Evolutionary conservation across 1,140 invertebrate species (phyloP).

Genomic region (Acromyrmex heyeri): DNA sequence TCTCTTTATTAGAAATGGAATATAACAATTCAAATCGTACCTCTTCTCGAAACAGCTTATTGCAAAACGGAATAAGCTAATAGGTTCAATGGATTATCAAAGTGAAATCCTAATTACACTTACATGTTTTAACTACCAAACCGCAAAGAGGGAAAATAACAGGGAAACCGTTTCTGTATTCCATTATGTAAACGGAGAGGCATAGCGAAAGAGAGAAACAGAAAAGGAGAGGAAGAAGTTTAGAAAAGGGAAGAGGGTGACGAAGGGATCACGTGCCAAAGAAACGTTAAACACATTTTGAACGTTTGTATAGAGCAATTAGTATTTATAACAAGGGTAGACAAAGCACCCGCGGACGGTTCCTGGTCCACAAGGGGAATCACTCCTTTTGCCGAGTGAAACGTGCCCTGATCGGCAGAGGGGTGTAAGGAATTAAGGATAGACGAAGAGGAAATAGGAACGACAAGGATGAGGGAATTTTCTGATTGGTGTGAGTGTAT

Average conservation of each 20-base stretch:
- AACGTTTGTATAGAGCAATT: constrained; percentile 83
- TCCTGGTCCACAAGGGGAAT: constrained; percentile 52
- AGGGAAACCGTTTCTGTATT: background rate
- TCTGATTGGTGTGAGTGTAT: background rate
- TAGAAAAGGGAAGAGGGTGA: constrained; percentile 15
- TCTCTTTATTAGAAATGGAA: background rate
- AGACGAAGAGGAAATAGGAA: constrained; percentile 28
- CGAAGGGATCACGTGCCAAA: constrained; percentile 75
- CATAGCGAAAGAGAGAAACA: constrained; percentile 9
- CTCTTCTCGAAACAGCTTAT: background rate
- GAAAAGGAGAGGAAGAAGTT: constrained; percentile 1
- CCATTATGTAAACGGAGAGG: background rate
- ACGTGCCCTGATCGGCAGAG: constrained; percentile 32
- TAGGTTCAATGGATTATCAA: constrained; percentile 38
- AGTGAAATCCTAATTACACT: constrained; percentile 41
- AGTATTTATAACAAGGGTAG: constrained; percentile 83
- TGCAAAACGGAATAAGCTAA: constrained; percentile 5
- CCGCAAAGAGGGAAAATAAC: background rate
- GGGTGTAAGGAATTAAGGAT: constrained; percentile 4
- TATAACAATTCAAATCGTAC: background rate
- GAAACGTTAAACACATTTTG: constrained; percentile 81
- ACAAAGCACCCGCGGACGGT: constrained; percentile 54
- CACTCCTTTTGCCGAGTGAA: constrained; percentile 53
- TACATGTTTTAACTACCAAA: background rate
- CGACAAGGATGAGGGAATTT: constrained; percentile 35